Evolutionary conservation across 1,140 invertebrate species (phyloP).

Genomic region (Ridgeia piscesae): DNA sequence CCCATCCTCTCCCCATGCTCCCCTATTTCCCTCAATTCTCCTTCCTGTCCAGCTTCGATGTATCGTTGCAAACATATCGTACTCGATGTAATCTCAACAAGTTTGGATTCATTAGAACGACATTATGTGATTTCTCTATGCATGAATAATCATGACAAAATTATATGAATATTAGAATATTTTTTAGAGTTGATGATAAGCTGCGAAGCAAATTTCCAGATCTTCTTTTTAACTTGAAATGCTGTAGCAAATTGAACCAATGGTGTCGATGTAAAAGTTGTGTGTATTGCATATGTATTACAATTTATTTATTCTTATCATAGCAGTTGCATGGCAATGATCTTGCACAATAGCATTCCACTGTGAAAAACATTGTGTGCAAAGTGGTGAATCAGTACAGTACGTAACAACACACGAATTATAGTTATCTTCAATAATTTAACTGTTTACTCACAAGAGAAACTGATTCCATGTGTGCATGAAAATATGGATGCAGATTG

Average conservation of each 20-base stretch:
- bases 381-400: too few species aligned
- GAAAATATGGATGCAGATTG: not conserved
- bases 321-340: not conserved
- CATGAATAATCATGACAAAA: not conserved
- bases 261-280: not conserved
- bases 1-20: not conserved
- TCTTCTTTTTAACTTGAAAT: not conserved
- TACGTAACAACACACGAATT: too few species aligned
- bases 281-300: not conserved
- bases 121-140: not conserved
- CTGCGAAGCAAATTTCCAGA: not conserved
- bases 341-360: too few species aligned
- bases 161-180: too few species aligned
- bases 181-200: not conserved
- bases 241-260: not conserved
- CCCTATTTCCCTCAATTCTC: not conserved
- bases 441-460: too few species aligned
- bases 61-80: not conserved
- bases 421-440: too few species aligned
- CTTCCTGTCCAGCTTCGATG: not conserved
- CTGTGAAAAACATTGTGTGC: too few species aligned
- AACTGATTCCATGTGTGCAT: not conserved
- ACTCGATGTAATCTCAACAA: not conserved
- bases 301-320: not conserved
- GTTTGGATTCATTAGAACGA: not conserved